Percentiles rank a stretch among this genome's conserved stretches.
Evolutionary conservation across 2,113 vertebrate species (phyloP).

Genomic region (Seriola dumerili): DNA sequence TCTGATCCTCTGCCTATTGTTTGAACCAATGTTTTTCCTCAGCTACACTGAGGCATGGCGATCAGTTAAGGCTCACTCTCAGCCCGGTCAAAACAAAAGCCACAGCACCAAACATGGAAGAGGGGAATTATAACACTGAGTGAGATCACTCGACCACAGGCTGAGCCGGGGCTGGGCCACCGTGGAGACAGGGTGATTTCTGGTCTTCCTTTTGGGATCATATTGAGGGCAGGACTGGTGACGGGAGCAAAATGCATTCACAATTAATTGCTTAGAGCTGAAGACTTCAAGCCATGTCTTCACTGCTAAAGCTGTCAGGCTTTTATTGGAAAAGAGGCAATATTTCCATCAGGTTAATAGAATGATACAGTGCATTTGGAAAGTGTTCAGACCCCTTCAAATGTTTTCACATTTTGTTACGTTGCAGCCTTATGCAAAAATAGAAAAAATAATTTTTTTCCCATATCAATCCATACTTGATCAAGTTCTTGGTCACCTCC

Average conservation of each 20-base stretch:
- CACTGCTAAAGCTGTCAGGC: slow-evolving; percentile 72
- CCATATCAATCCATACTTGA: no score
- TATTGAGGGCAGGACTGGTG: slow-evolving; percentile 43
- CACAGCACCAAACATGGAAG: slow-evolving; percentile 68
- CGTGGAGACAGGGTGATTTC: slow-evolving; percentile 59
- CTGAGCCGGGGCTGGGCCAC: slow-evolving; percentile 36
- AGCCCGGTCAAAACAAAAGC: slow-evolving; percentile 72
- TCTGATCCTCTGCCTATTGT: slow-evolving; percentile 79
- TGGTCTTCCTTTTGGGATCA: slow-evolving; percentile 50
- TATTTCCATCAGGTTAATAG: slow-evolving; percentile 81
- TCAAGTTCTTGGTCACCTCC: no score
- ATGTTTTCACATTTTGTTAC: no score
- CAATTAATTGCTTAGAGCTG: slow-evolving; percentile 65
- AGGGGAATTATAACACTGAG: slow-evolving; percentile 57
- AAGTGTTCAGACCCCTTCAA: no score
- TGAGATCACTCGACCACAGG: slow-evolving; percentile 68
- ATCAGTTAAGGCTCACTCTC: slow-evolving; percentile 69
- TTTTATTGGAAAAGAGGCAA: slow-evolving; percentile 68
- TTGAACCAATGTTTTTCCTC: slow-evolving; percentile 75
- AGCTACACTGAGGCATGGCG: slow-evolving; percentile 55
- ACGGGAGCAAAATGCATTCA: slow-evolving; percentile 55
- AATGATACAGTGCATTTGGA: no score
- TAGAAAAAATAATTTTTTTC: no score
- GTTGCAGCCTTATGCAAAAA: no score
- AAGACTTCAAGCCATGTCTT: slow-evolving; percentile 66